Conservation (phyloP, 2,888 invertebrate genomes). For the Nebria salina region DNA sequence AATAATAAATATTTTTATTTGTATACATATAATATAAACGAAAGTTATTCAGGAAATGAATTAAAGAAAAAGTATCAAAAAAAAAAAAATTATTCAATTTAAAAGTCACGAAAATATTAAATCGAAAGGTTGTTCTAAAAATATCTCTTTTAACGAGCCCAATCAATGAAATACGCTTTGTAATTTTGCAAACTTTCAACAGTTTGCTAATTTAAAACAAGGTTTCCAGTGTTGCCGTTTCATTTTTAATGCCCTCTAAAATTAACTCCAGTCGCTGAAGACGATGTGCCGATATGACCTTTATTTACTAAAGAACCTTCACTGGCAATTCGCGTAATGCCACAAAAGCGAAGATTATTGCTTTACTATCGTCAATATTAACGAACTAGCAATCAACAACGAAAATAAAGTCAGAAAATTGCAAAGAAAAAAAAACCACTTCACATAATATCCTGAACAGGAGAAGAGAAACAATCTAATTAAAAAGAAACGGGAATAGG, state of each 20-base stretch:
- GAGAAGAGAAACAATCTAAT: neutral
- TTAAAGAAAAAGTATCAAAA: neutral
- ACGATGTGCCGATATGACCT: constrained; percentile 15
- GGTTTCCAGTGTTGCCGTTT: neutral
- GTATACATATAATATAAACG: too few relatives aligned
- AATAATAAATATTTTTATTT: too few relatives aligned
- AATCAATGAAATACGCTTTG: neutral
- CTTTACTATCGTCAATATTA: constrained; percentile 3
- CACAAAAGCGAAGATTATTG: neutral
- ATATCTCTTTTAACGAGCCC: constrained; percentile 3
- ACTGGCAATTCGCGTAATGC: constrained; percentile 32
- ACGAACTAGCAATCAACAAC: too few relatives aligned
- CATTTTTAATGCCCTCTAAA: constrained; percentile 42
- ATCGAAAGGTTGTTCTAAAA: constrained; percentile 8
- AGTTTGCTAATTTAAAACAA: constrained; percentile 7
- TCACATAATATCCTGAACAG: too few relatives aligned
- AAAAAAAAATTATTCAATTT: neutral
- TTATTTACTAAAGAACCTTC: constrained; percentile 24
- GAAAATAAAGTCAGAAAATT: neutral
- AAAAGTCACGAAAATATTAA: neutral
- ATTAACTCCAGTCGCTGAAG: neutral
- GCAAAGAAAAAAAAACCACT: too few relatives aligned
- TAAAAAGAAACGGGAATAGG: too few relatives aligned
- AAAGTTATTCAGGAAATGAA: neutral
- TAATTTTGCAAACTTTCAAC: constrained; percentile 8